Evolutionary conservation across 2,797 vertebrate species (phyloP).

Genomic region (Sebastes nivosus): DNA sequence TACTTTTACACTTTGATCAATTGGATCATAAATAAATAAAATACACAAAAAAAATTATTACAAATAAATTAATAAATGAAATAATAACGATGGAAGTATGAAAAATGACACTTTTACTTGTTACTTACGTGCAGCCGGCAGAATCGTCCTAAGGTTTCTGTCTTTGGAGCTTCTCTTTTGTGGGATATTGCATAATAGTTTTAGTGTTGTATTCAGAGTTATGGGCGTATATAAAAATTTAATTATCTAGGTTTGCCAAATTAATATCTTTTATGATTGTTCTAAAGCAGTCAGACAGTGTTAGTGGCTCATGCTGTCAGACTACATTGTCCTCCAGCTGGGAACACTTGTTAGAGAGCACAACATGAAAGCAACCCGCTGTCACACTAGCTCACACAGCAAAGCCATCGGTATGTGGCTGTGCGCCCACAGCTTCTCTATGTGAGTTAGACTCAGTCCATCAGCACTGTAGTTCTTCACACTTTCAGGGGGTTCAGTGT

Average conservation of each 20-base stretch:
- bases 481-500: background rate
- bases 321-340: background rate
- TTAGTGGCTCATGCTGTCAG: background rate
- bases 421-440: background rate
- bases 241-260: background rate
- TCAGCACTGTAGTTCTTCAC: background rate
- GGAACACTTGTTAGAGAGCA: conserved; percentile 11
- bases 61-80: too few species aligned
- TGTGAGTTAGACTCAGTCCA: background rate
- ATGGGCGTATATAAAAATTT: background rate
- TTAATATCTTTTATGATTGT: background rate
- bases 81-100: too few species aligned
- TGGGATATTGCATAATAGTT: background rate
- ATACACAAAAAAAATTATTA: background rate
- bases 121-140: background rate
- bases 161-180: background rate
- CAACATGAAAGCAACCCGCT: conserved; percentile 15
- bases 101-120: too few species aligned
- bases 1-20: background rate
- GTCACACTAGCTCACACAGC: background rate
- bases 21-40: background rate
- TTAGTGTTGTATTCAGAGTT: background rate
- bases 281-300: background rate
- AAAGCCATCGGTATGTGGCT: background rate
- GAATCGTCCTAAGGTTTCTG: background rate